phyloP scores from a whole-genome alignment of 2,888 invertebrate genomes.

The Callimorpha dominula region DNA sequence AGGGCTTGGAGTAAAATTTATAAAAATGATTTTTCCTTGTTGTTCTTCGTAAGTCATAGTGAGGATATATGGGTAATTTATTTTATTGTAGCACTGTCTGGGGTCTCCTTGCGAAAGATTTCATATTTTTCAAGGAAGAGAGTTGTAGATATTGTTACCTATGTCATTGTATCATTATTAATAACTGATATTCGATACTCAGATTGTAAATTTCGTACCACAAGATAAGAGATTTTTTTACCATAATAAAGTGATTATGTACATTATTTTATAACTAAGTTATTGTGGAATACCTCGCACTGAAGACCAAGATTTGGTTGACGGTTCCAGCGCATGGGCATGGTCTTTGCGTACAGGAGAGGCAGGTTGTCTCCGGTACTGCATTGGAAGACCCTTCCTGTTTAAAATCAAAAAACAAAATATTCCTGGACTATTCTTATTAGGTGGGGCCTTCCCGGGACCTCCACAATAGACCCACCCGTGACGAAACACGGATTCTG shows the following conservation, averaged over 20 bases:
- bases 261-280: too few relatives aligned
- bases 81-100: constrained; percentile 5
- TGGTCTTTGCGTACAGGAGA: too few relatives aligned
- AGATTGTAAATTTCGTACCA: too few relatives aligned
- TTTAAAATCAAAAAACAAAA: neutral
- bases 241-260: too few relatives aligned
- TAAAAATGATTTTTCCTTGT: constrained; percentile 11
- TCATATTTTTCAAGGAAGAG: neutral
- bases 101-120: neutral
- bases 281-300: neutral
- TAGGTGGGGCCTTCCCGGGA: neutral
- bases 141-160: neutral
- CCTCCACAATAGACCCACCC: neutral
- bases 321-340: too few relatives aligned
- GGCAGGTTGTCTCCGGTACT: too few relatives aligned
- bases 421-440: neutral
- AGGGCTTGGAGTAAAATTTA: constrained; percentile 6
- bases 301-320: neutral
- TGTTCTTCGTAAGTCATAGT: constrained; percentile 3
- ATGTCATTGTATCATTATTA: neutral
- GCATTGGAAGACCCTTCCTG: too few relatives aligned
- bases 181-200: neutral
- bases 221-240: neutral
- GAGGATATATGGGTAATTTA: constrained; percentile 10
- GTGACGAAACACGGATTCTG: neutral